These are phyloP conservation scores for Rhabditoides inermis DNA, from an alignment of 2,888 invertebrate species.

Conservation along the genomic window DNA sequence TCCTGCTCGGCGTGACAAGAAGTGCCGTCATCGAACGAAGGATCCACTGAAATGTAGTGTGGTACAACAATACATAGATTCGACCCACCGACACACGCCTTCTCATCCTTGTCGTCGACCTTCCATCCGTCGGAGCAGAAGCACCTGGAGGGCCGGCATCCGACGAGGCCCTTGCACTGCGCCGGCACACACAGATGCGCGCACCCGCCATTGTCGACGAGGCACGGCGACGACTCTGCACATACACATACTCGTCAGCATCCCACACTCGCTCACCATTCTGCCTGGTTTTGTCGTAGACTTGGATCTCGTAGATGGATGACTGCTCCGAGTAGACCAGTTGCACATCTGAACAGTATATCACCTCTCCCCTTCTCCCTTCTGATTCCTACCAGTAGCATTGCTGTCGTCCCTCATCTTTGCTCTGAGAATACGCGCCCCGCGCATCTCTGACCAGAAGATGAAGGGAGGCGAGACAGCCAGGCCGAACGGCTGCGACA, in stretches of 20 bases:
- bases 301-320: slow-evolving; percentile 60
- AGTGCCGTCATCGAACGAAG: slow-evolving; percentile 49
- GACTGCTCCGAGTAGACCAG: slow-evolving; percentile 62
- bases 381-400: too few relatives aligned
- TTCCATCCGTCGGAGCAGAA: slow-evolving; percentile 63
- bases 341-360: too few relatives aligned
- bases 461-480: slow-evolving; percentile 62
- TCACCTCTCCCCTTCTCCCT: too few relatives aligned
- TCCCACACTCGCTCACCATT: slow-evolving; percentile 56
- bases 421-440: too few relatives aligned
- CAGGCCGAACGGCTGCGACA: slow-evolving; percentile 67
- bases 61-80: not conserved
- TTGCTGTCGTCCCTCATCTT: too few relatives aligned
- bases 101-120: slow-evolving; percentile 51
- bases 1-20: slow-evolving; percentile 52
- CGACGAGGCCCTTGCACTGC: slow-evolving; percentile 37
- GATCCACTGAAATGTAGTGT: slow-evolving; percentile 50
- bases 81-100: slow-evolving; percentile 55
- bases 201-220: slow-evolving; percentile 59
- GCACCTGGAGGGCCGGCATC: slow-evolving; percentile 60
- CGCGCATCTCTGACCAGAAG: too few relatives aligned
- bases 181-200: slow-evolving; percentile 67
- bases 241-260: not conserved
- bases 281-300: slow-evolving; percentile 62
- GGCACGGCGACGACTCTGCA: slow-evolving; percentile 42